A percentile compares a stretch with the other conserved stretches of the same genome.
Evolutionary conservation across 1,140 invertebrate species (phyloP).

Genomic region (Caenorhabditis brenneri): DNA sequence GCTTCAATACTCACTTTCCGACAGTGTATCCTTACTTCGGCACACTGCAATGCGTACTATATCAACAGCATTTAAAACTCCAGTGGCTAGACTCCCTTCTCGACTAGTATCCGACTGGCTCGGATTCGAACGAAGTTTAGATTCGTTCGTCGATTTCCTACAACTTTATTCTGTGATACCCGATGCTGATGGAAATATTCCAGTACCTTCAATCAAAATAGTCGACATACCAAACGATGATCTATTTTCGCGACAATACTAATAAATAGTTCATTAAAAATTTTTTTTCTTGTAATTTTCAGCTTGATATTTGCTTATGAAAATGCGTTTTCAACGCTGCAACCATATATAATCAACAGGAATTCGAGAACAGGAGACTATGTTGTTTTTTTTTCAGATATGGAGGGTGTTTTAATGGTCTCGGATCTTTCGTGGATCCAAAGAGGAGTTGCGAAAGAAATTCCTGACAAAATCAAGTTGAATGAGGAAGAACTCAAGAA

Average conservation of each 20-base stretch:
- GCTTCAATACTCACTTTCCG: background rate
- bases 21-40: background rate
- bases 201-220: background rate
- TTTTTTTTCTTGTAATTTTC: background rate
- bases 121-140: background rate
- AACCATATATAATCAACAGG: background rate
- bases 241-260: background rate
- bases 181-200: background rate
- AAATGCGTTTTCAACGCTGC: background rate
- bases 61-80: background rate
- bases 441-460: slow-evolving; percentile 55
- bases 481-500: slow-evolving; percentile 54
- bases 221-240: background rate
- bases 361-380: no score
- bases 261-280: background rate
- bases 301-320: background rate
- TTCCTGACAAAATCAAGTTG: slow-evolving; percentile 55
- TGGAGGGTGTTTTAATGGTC: slow-evolving; percentile 52
- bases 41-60: background rate
- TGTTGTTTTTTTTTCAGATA: slow-evolving; percentile 13
- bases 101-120: background rate
- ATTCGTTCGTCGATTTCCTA: background rate
- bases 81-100: background rate
- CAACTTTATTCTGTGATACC: background rate
- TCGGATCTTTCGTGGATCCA: slow-evolving; percentile 53